Conservation (phyloP, 2,113 vertebrate genomes). For the Istiophorus platypterus region DNA sequence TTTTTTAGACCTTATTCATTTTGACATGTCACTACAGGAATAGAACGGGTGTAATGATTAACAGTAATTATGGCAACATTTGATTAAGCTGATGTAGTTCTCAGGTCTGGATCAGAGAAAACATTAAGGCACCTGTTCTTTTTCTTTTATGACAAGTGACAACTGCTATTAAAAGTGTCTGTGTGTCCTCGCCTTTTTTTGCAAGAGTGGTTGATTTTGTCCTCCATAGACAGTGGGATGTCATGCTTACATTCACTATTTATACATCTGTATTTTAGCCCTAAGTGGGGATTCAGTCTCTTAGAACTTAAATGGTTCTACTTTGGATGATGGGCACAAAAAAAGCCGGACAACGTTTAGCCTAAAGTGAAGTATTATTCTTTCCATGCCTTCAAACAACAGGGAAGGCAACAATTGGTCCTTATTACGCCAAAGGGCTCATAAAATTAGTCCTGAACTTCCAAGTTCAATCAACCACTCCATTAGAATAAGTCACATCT, state of each 20-base stretch:
- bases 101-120: background rate
- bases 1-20: conserved; percentile 4
- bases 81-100: conserved; percentile 4
- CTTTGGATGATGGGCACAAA: background rate
- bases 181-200: background rate
- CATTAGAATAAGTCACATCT: conserved; percentile 30
- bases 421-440: background rate
- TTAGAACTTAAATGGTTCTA: background rate
- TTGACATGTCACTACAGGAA: background rate
- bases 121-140: background rate
- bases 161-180: background rate
- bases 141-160: background rate
- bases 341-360: background rate
- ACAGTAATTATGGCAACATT: background rate
- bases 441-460: conserved; percentile 3
- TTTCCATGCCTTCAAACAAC: conserved; percentile 18
- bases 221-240: conserved; percentile 18
- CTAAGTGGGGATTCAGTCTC: background rate
- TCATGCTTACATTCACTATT: conserved; percentile 44
- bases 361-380: background rate
- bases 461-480: background rate
- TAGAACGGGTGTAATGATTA: background rate
- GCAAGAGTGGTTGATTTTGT: conserved; percentile 28
- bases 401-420: conserved; percentile 8
- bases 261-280: conserved; percentile 34